These are phyloP conservation scores for Strigamia transsilvanica DNA, from an alignment of 2,888 invertebrate species.

Conservation along the genomic window DNA sequence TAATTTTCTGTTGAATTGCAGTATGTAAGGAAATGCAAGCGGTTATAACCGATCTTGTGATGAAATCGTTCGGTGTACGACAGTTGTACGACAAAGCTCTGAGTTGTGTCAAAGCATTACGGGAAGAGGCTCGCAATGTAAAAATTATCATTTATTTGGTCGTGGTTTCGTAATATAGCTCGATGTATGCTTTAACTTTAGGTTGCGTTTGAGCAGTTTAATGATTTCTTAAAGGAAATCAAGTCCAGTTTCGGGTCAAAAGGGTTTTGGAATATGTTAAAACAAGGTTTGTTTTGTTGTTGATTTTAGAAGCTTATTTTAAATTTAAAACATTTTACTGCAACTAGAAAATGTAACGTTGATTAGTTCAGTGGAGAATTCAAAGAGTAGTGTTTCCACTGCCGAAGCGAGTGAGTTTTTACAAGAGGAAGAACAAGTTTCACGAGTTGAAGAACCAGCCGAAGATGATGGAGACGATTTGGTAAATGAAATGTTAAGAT, in stretches of 20 bases:
- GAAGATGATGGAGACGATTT: conserved; percentile 56
- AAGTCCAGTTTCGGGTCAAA: background rate
- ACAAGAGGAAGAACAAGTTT: conserved; percentile 15
- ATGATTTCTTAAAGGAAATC: conserved; percentile 22
- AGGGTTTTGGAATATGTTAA: conserved; percentile 40
- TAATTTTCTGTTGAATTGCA: conserved; percentile 57
- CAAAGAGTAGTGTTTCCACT: conserved; percentile 59
- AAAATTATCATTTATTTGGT: background rate
- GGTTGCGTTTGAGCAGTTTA: conserved; percentile 6
- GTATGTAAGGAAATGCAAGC: conserved; percentile 63
- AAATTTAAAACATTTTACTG: background rate
- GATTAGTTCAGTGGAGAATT: conserved; percentile 54
- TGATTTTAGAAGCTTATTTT: background rate
- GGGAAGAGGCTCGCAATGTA: conserved; percentile 38
- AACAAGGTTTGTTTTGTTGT: conserved; percentile 20
- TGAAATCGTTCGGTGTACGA: conserved; percentile 62
- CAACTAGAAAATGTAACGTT: conserved; percentile 52
- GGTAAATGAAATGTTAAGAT: conserved; percentile 19
- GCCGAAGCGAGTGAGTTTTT: conserved; percentile 61
- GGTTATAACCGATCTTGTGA: conserved; percentile 62
- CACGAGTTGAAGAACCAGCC: conserved; percentile 50
- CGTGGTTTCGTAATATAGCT: background rate
- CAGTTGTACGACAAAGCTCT: conserved; percentile 63
- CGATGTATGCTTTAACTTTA: background rate
- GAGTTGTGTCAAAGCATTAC: conserved; percentile 61